Evolutionary conservation across 2,888 invertebrate genomes (phyloP).

Genomic region (Philaethria dido): DNA sequence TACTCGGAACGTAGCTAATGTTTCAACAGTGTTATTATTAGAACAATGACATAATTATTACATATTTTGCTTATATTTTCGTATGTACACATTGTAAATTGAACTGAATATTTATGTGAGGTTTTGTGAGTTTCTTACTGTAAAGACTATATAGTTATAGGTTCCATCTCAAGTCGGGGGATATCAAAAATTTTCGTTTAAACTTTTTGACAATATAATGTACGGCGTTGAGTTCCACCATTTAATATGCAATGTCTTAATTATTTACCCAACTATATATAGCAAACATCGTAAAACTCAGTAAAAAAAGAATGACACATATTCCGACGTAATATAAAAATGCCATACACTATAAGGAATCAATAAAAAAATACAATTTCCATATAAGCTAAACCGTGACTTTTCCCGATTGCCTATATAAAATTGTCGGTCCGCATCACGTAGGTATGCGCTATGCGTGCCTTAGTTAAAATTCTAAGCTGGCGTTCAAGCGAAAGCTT

Average conservation of each 20-base stretch:
- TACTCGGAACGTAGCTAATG: neutral
- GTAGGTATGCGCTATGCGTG: slow-evolving; percentile 32
- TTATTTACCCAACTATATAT: no score
- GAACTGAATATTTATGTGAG: no score
- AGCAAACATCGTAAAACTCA: no score
- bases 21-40: neutral
- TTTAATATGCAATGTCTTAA: no score
- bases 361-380: neutral
- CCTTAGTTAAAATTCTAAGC: slow-evolving; percentile 33
- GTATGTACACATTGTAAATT: no score
- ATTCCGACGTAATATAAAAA: neutral
- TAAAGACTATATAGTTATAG: no score
- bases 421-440: slow-evolving; percentile 30
- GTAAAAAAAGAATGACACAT: neutral
- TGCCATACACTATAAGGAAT: neutral
- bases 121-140: no score
- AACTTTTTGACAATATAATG: no score
- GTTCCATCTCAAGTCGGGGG: no score
- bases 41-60: neutral
- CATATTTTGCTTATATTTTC: neutral
- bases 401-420: slow-evolving; percentile 25
- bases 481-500: slow-evolving; percentile 38
- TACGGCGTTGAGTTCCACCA: no score
- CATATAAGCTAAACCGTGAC: slow-evolving; percentile 25
- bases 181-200: no score